These are phyloP conservation scores for Pangasius larnaudii DNA, from an alignment of 2,797 vertebrate genomes.

Conservation along the genomic window DNA sequence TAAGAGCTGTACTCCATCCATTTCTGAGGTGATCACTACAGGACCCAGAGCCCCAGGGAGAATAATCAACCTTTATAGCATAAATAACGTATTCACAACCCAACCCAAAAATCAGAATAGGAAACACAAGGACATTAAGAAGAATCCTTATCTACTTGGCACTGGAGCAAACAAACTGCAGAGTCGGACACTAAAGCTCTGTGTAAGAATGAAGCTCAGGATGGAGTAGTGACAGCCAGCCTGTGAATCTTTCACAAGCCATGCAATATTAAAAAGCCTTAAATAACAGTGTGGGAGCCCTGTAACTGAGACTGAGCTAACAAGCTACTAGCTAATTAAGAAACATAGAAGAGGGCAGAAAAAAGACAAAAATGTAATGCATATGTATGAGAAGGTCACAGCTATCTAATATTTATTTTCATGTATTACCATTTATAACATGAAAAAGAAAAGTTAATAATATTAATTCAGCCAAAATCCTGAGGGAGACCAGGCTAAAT, in stretches of 20 bases:
- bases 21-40: not conserved
- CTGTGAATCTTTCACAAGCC: constrained; percentile 54
- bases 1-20: constrained; percentile 23
- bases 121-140: not conserved
- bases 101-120: not conserved
- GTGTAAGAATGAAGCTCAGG: constrained; percentile 14
- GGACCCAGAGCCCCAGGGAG: not conserved
- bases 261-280: constrained; percentile 51
- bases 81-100: not conserved
- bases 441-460: not conserved
- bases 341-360: not conserved
- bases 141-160: constrained; percentile 5
- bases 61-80: not conserved
- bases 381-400: not conserved
- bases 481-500: not conserved
- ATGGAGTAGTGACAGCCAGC: constrained; percentile 36
- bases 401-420: not conserved
- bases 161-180: constrained; percentile 7
- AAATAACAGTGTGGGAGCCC: constrained; percentile 41
- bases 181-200: not conserved
- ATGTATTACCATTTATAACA: not conserved
- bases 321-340: constrained; percentile 42
- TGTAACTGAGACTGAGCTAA: constrained; percentile 45
- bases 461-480: not conserved
- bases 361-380: not conserved